These are phyloP conservation scores for Psittacula derbiana DNA, from an alignment of 2,797 vertebrate genomes.

Conservation along the genomic window DNA sequence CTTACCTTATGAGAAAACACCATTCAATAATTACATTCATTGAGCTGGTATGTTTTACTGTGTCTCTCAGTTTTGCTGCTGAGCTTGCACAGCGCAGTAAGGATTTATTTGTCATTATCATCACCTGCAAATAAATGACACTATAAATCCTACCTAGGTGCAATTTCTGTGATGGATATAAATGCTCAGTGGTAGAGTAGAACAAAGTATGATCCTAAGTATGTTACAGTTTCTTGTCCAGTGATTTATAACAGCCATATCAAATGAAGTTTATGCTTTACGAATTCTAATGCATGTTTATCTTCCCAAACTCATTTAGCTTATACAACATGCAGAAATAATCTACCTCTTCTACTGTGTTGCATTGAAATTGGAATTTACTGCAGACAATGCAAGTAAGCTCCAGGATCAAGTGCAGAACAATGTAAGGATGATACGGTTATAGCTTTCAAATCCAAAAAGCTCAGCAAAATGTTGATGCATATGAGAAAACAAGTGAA, in stretches of 20 bases:
- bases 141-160: not conserved
- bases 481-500: not conserved
- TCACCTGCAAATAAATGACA: slow-evolving; percentile 7
- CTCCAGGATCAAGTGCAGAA: not conserved
- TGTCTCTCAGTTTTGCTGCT: not conserved
- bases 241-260: not conserved
- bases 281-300: not conserved
- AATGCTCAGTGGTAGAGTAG: not conserved
- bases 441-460: not conserved
- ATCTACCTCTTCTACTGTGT: not conserved
- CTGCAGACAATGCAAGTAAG: not conserved
- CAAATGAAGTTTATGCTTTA: not conserved
- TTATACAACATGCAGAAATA: not conserved
- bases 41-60: not conserved
- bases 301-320: not conserved
- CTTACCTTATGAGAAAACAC: not conserved
- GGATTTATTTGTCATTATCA: slow-evolving; percentile 4
- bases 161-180: slow-evolving; percentile 26
- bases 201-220: not conserved
- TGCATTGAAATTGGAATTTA: not conserved
- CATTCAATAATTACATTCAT: not conserved
- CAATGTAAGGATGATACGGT: not conserved
- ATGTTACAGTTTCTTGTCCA: not conserved
- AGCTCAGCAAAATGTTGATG: not conserved
- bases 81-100: not conserved